These are phyloP conservation scores for Microctenopoma steveboyesi DNA, from an alignment of 2,797 vertebrate genomes.

Conservation along the genomic window DNA sequence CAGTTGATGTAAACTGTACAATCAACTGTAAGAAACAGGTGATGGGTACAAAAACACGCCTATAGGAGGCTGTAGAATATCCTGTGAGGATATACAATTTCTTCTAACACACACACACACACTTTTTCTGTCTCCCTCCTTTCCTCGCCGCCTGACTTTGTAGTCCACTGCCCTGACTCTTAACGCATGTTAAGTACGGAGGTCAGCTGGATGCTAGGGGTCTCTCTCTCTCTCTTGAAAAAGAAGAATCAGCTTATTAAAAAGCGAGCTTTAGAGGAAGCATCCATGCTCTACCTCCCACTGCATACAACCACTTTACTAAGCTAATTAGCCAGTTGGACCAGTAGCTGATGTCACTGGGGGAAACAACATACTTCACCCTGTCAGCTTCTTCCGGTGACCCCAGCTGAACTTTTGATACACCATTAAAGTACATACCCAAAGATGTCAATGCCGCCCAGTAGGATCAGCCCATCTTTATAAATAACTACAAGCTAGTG, in stretches of 20 bases:
- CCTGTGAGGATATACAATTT: constrained; percentile 38
- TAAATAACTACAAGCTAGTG: constrained; percentile 50
- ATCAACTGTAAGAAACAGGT: constrained; percentile 18
- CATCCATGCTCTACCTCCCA: constrained; percentile 61
- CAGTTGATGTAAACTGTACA: constrained; percentile 51
- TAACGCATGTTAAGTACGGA: constrained; percentile 76
- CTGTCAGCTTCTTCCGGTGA: constrained; percentile 68
- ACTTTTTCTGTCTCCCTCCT: background rate
- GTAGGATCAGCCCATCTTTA: constrained; percentile 48
- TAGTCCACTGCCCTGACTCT: constrained; percentile 57
- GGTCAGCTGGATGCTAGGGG: constrained; percentile 72
- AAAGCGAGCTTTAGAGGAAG: constrained; percentile 75
- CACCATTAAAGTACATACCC: constrained; percentile 53
- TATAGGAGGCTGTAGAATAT: constrained; percentile 17
- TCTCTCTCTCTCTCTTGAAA: constrained; percentile 75
- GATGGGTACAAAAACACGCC: constrained; percentile 35
- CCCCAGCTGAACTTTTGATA: constrained; percentile 66
- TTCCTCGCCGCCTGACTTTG: constrained; percentile 38
- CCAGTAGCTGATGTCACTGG: constrained; percentile 71
- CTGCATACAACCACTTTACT: constrained; percentile 69
- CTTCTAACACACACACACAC: constrained; percentile 11
- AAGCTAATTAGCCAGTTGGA: constrained; percentile 79
- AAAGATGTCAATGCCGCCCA: constrained; percentile 43
- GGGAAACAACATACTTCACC: constrained; percentile 78
- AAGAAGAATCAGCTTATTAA: constrained; percentile 82